Conservation (phyloP, 2,797 vertebrate species). For the Chromis chromis region DNA sequence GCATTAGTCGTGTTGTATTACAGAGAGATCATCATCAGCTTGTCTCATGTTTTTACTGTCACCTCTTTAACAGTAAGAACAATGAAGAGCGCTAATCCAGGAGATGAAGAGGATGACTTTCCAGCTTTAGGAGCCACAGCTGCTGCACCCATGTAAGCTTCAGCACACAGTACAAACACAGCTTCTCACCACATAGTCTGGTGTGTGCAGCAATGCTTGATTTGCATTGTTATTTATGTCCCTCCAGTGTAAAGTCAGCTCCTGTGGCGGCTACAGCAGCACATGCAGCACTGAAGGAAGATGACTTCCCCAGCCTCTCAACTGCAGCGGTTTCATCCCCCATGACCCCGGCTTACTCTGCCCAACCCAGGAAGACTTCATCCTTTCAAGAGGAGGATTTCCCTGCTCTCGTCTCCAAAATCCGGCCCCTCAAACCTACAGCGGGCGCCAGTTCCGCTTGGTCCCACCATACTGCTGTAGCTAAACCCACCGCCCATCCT, state of each 20-base stretch:
- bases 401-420: constrained; percentile 93
- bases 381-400: constrained; percentile 98
- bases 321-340: constrained; percentile 61
- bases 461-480: constrained; percentile 79
- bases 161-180: neutral
- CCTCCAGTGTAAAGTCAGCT: constrained; percentile 60
- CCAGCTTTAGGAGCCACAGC: constrained; percentile 81
- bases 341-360: constrained; percentile 85
- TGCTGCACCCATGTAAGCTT: constrained; percentile 69
- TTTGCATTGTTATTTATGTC: constrained; percentile 2
- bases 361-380: constrained; percentile 81
- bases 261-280: constrained; percentile 18
- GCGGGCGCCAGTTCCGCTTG: constrained; percentile 88
- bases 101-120: constrained; percentile 87
- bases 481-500: constrained; percentile 80
- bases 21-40: neutral
- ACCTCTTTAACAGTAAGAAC: constrained; percentile 72
- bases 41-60: neutral
- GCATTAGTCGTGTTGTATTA: neutral
- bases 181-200: neutral
- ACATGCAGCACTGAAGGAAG: constrained; percentile 87
- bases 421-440: constrained; percentile 81
- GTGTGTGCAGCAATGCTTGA: neutral
- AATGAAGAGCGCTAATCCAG: constrained; percentile 77
- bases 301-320: constrained; percentile 95